These are phyloP conservation scores for Calameuta pallipes DNA, from an alignment of 2,888 invertebrate species.

Conservation along the genomic window DNA sequence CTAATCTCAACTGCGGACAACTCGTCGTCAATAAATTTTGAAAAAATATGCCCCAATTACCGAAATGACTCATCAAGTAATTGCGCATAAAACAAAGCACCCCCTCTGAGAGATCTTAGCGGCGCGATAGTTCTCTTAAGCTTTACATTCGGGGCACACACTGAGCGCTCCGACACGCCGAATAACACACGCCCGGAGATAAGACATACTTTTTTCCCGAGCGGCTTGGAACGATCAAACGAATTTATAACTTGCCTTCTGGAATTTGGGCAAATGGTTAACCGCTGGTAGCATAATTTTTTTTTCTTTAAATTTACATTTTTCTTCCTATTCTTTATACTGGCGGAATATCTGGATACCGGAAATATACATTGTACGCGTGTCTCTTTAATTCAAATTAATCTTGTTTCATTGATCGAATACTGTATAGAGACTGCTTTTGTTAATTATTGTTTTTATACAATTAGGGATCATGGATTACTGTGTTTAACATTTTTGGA, in stretches of 20 bases:
- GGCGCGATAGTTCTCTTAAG: conserved; percentile 41
- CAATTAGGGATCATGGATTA: not conserved
- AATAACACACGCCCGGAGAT: conserved; percentile 47
- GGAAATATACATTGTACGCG: not conserved
- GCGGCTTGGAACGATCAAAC: conserved; percentile 41
- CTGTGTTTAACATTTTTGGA: not conserved
- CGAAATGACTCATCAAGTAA: conserved; percentile 64
- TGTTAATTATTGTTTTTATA: too few species aligned
- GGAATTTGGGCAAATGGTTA: conserved; percentile 30
- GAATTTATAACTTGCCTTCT: conserved; percentile 36
- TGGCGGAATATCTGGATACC: not conserved
- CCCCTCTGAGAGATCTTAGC: conserved; percentile 39
- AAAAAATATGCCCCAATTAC: conserved; percentile 63
- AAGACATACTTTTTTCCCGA: conserved; percentile 53
- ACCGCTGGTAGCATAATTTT: not conserved
- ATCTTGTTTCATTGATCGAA: too few species aligned
- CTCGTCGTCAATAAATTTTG: conserved; percentile 52
- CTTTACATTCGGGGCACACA: conserved; percentile 56
- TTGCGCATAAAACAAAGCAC: conserved; percentile 55
- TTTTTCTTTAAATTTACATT: not conserved
- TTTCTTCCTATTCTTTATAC: not conserved
- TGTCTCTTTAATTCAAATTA: not conserved
- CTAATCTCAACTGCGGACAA: conserved; percentile 44
- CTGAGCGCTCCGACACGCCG: conserved; percentile 23
- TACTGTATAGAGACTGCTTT: too few species aligned